These are phyloP conservation scores for Acleris cristana DNA, from an alignment of 2,888 invertebrate species.

Conservation along the genomic window DNA sequence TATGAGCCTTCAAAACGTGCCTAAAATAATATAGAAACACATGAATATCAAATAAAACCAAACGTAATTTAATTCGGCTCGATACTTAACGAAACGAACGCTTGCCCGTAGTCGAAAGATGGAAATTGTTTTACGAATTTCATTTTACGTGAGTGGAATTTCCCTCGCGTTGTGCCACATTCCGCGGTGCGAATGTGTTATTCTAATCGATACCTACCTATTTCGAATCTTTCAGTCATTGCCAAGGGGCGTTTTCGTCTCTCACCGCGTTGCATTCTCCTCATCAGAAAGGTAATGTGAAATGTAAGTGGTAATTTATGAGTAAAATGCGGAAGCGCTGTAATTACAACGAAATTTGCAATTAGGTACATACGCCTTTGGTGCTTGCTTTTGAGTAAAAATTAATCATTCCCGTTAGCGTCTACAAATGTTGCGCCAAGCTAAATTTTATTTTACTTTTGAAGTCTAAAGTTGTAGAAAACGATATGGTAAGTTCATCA, in stretches of 20 bases:
- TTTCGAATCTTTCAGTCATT: constrained; percentile 21
- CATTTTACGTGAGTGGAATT: constrained; percentile 19
- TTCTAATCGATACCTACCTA: constrained; percentile 32
- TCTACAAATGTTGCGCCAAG: background rate
- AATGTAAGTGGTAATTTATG: background rate
- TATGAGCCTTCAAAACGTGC: background rate
- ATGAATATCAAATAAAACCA: constrained; percentile 7
- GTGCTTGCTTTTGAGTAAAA: no score
- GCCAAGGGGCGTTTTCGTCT: constrained; percentile 22
- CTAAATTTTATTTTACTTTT: background rate
- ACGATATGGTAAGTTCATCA: background rate
- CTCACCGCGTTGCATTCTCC: background rate
- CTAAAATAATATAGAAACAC: background rate
- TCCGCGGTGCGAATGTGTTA: constrained; percentile 18
- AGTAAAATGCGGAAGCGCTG: no score
- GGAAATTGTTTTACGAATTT: constrained; percentile 12
- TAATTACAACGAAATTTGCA: no score
- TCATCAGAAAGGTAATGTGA: background rate
- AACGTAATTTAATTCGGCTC: background rate
- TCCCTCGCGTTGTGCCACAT: constrained; percentile 10
- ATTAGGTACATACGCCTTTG: no score
- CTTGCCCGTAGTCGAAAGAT: constrained; percentile 2
- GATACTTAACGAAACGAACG: constrained; percentile 1
- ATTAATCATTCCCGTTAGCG: no score
- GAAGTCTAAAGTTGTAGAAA: background rate